Evolutionary conservation across 1,140 invertebrate species (phyloP).

Genomic region (Nautilus pompilius): DNA sequence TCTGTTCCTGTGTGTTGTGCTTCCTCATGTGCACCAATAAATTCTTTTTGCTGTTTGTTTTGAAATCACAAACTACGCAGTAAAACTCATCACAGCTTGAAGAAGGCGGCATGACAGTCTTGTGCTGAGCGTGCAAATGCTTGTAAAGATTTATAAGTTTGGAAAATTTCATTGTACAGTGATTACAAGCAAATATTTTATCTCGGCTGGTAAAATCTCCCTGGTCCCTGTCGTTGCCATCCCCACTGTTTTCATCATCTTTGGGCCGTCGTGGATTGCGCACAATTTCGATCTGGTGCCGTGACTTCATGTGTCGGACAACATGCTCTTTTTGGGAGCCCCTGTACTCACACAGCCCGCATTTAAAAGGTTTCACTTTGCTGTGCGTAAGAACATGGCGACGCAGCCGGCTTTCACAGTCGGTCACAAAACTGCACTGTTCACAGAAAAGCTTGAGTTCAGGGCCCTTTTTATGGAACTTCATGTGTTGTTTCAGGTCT

Average conservation of each 20-base stretch:
- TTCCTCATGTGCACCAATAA: constrained; percentile 52
- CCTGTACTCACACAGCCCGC: constrained; percentile 45
- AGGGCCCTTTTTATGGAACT: constrained; percentile 50
- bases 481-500: constrained; percentile 50
- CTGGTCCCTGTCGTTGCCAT: constrained; percentile 11
- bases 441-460: constrained; percentile 53
- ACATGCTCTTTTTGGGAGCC: constrained; percentile 52
- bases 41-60: constrained; percentile 44
- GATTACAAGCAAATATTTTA: constrained; percentile 53
- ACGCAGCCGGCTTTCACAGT: constrained; percentile 47
- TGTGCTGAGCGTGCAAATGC: constrained; percentile 49
- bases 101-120: constrained; percentile 37
- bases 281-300: constrained; percentile 40
- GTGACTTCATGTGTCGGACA: constrained; percentile 41
- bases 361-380: constrained; percentile 47
- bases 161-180: constrained; percentile 52
- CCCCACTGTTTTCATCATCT: constrained; percentile 8
- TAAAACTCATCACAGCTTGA: constrained; percentile 27
- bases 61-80: constrained; percentile 53
- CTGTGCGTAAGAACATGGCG: constrained; percentile 49
- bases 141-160: constrained; percentile 52
- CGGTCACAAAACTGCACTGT: constrained; percentile 52
- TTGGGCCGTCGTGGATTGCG: constrained; percentile 16
- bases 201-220: constrained; percentile 40
- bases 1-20: constrained; percentile 45